Evolutionary conservation across 2,113 vertebrate species (phyloP).

Genomic region (Maccullochella peelii): DNA sequence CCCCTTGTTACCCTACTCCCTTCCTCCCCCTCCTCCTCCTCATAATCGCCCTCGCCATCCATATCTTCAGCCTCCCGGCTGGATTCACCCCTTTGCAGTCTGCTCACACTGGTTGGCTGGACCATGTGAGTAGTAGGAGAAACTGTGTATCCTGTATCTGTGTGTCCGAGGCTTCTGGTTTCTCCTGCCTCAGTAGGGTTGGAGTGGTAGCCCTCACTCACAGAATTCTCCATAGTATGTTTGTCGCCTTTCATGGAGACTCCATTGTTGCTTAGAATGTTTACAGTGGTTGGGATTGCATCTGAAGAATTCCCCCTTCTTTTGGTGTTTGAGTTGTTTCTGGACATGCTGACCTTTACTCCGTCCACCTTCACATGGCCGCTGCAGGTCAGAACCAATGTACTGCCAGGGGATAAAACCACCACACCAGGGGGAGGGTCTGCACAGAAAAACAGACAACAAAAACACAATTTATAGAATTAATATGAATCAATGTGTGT

Average conservation of each 20-base stretch:
- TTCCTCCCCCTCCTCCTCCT: constrained; percentile 16
- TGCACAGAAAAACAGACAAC: constrained; percentile 55
- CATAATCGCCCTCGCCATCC: constrained; percentile 6
- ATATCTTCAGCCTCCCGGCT: constrained; percentile 11
- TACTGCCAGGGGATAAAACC: constrained; percentile 69
- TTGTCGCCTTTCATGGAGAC: background rate
- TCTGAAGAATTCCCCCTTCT: background rate
- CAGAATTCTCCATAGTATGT: too few relatives aligned
- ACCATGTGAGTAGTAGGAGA: background rate
- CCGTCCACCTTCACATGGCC: constrained; percentile 77
- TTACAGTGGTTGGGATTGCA: background rate
- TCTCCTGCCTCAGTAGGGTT: background rate
- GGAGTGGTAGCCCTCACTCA: background rate
- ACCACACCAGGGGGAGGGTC: constrained; percentile 74
- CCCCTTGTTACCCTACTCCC: constrained; percentile 49
- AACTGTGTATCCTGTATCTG: constrained; percentile 14
- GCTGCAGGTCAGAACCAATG: constrained; percentile 75
- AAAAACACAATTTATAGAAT: background rate
- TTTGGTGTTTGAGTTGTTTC: constrained; percentile 5
- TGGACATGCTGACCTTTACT: constrained; percentile 44
- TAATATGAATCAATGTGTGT: background rate
- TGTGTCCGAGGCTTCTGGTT: background rate
- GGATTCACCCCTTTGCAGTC: background rate
- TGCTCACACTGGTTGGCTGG: constrained; percentile 5
- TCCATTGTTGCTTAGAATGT: background rate